Evolutionary conservation across 1,140 invertebrate species (phyloP).

Genomic region (Cydia splendana): DNA sequence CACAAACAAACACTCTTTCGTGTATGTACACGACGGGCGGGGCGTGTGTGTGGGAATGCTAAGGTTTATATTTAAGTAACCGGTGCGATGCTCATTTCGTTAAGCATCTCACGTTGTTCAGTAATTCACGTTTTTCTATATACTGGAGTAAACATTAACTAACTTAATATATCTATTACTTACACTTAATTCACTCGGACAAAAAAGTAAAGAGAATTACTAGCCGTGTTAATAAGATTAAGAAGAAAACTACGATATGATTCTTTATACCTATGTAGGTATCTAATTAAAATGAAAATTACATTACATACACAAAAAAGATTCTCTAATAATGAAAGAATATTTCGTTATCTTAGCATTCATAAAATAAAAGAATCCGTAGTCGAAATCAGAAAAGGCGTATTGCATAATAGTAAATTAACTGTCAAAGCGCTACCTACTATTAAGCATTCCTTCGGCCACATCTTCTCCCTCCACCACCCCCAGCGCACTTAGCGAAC

Average conservation of each 20-base stretch:
- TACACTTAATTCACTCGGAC: not conserved
- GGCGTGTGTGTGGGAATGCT: conserved; percentile 69
- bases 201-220: too few relatives aligned
- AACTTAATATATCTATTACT: not conserved
- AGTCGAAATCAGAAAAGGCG: not conserved
- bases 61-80: conserved; percentile 68
- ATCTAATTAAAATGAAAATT: too few relatives aligned
- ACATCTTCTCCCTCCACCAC: not conserved
- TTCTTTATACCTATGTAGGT: not conserved
- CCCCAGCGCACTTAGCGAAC: conserved; percentile 9
- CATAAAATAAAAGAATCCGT: not conserved
- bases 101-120: conserved; percentile 45
- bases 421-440: not conserved
- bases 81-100: conserved; percentile 57
- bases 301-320: not conserved
- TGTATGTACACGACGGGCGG: conserved; percentile 51
- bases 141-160: not conserved
- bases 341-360: not conserved
- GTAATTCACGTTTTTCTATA: conserved; percentile 70
- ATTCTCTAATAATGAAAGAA: not conserved
- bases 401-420: conserved; percentile 20
- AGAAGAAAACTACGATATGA: not conserved
- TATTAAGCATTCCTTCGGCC: conserved; percentile 23
- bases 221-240: not conserved
- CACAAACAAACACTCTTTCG: conserved; percentile 49